Conservation (phyloP, 2,888 invertebrate genomes). For the Limnephilus auricula region DNA sequence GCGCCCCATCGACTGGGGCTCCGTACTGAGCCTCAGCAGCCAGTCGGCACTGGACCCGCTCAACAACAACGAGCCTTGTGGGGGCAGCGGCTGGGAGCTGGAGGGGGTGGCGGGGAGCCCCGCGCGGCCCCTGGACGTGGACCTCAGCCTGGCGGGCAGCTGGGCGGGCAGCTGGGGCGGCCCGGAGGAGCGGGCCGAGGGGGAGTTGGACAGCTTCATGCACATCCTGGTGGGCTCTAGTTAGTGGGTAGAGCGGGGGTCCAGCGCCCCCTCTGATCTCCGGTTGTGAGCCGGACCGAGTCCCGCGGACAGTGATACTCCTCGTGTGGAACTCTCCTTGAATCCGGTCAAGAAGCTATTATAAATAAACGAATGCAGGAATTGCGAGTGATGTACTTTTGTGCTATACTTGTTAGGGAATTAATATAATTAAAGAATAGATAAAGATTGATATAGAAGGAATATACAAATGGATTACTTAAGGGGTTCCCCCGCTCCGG, state of each 20-base stretch:
- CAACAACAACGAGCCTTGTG: conserved; percentile 77
- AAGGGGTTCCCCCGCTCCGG: conserved; percentile 41
- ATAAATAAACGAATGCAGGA: conserved; percentile 63
- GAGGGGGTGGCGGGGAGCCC: conserved; percentile 65
- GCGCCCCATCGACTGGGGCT: conserved; percentile 94
- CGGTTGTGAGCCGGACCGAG: conserved; percentile 61
- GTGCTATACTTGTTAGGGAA: conserved; percentile 66
- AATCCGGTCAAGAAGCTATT: conserved; percentile 41
- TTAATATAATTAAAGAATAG: conserved; percentile 58
- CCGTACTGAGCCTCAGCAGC: conserved; percentile 90
- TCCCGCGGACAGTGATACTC: conserved; percentile 28
- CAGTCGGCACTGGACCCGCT: conserved; percentile 91
- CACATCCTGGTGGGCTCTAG: conserved; percentile 84
- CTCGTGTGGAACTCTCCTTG: conserved; percentile 49
- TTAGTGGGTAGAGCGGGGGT: conserved; percentile 75
- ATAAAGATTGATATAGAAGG: conserved; percentile 47
- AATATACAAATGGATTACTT: conserved; percentile 28
- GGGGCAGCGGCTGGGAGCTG: conserved; percentile 72
- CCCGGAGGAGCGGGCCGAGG: conserved; percentile 68
- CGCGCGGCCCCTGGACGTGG: conserved; percentile 55
- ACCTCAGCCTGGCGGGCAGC: conserved; percentile 54
- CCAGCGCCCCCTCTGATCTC: conserved; percentile 62
- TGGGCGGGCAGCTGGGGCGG: conserved; percentile 68
- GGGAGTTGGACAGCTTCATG: conserved; percentile 69
- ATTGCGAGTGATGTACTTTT: conserved; percentile 66